Conservation (phyloP, 1,140 invertebrate genomes). For the Zaprionus capensis region DNA sequence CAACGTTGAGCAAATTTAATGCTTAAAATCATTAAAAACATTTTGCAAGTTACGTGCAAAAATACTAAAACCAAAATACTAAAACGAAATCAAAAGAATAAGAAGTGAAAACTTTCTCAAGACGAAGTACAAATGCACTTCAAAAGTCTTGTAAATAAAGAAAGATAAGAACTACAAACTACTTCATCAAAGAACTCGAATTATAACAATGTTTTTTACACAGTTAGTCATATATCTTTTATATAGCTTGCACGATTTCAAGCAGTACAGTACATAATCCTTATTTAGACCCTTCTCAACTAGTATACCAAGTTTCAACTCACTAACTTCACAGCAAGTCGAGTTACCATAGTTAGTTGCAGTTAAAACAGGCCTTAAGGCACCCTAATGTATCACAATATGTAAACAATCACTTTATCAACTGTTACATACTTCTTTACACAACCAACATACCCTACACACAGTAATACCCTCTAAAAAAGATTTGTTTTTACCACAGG, state of each 20-base stretch:
- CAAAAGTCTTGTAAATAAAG: not conserved
- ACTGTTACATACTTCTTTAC: not conserved
- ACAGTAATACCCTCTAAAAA: conserved; percentile 1
- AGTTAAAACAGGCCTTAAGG: not conserved
- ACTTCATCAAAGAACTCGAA: too few relatives aligned
- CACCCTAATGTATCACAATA: too few relatives aligned
- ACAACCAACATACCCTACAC: not conserved
- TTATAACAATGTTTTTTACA: not conserved
- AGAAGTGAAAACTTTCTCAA: not conserved
- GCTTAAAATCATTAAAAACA: conserved; percentile 67
- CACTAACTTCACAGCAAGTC: not conserved
- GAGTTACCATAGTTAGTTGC: not conserved
- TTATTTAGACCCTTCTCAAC: not conserved
- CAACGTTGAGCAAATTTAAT: conserved; percentile 62
- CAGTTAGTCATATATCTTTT: not conserved
- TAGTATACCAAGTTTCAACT: not conserved
- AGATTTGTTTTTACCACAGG: conserved; percentile 24
- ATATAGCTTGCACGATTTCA: not conserved
- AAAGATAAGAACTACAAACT: not conserved
- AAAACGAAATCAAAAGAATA: not conserved
- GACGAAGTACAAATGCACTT: not conserved
- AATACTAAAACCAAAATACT: conserved; percentile 6
- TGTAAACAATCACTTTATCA: not conserved
- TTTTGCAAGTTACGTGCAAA: conserved; percentile 43
- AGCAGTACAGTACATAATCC: not conserved